Evolutionary conservation across 1,140 invertebrate species (phyloP).

Genomic region (Penaeus chinensis): DNA sequence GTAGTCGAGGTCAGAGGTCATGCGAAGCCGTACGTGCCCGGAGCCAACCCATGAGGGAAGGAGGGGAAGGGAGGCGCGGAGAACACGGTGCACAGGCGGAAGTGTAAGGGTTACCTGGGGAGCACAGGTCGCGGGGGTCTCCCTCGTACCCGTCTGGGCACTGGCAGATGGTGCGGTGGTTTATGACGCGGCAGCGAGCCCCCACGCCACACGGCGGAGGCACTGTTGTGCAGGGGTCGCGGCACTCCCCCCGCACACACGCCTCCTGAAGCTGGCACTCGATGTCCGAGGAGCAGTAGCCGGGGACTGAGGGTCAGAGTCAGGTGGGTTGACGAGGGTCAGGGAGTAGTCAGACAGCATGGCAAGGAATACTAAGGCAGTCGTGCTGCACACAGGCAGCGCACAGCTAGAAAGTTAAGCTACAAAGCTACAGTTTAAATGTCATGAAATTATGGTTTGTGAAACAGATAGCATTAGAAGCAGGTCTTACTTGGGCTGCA

Average conservation of each 20-base stretch:
- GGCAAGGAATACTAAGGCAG: not conserved
- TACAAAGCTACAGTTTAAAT: constrained; percentile 73
- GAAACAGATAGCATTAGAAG: constrained; percentile 81
- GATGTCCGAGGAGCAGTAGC: constrained; percentile 63
- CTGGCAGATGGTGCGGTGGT: constrained; percentile 83
- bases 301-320: constrained; percentile 60
- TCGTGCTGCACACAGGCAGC: not conserved
- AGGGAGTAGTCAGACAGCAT: constrained; percentile 57
- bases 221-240: constrained; percentile 72
- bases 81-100: not conserved
- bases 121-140: constrained; percentile 79
- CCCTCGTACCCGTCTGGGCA: constrained; percentile 83
- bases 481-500: constrained; percentile 63
- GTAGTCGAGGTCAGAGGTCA: constrained; percentile 42
- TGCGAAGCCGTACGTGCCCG: constrained; percentile 13
- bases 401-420: constrained; percentile 76
- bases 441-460: constrained; percentile 76
- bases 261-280: constrained; percentile 67
- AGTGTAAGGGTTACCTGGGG: constrained; percentile 58
- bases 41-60: not conserved
- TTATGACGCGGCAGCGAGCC: constrained; percentile 65
- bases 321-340: constrained; percentile 62
- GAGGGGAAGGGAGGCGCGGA: constrained; percentile 17
- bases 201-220: constrained; percentile 64
- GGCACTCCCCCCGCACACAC: constrained; percentile 66